phyloP scores from a whole-genome alignment of 2,888 invertebrate species.

The Scaptomyza caliginosa region DNA sequence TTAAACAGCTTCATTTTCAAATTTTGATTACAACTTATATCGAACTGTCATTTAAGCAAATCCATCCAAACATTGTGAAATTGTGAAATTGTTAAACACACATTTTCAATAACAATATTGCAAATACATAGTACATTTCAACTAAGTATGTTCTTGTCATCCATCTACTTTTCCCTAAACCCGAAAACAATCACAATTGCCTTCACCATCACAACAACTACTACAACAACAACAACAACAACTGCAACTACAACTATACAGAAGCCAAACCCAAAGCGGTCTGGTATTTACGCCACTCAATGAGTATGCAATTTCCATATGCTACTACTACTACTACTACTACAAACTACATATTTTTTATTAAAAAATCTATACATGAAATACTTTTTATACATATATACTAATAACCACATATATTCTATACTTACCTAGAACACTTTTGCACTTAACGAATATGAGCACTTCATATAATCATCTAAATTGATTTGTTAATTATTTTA shows the following conservation, averaged over 20 bases:
- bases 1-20: slow-evolving; percentile 2
- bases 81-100: slow-evolving; percentile 34
- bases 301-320: slow-evolving; percentile 81
- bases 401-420: not conserved
- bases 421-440: not conserved
- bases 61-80: slow-evolving; percentile 2
- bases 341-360: slow-evolving; percentile 36
- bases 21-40: not conserved
- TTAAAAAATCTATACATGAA: slow-evolving; percentile 20
- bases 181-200: slow-evolving; percentile 24
- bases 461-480: slow-evolving; percentile 52
- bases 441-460: slow-evolving; percentile 30
- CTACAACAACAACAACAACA: slow-evolving; percentile 39
- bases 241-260: slow-evolving; percentile 42
- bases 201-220: slow-evolving; percentile 31
- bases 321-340: slow-evolving; percentile 19
- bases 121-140: slow-evolving; percentile 39
- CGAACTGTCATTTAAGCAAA: slow-evolving; percentile 9
- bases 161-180: slow-evolving; percentile 33
- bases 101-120: slow-evolving; percentile 48
- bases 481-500: slow-evolving; percentile 67
- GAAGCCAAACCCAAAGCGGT: slow-evolving; percentile 81
- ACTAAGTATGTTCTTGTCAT: slow-evolving; percentile 52
- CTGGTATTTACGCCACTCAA: slow-evolving; percentile 83
- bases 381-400: slow-evolving; percentile 19